Evolutionary conservation across 2,888 invertebrate species (phyloP).

Genomic region (Octodonta nipae): DNA sequence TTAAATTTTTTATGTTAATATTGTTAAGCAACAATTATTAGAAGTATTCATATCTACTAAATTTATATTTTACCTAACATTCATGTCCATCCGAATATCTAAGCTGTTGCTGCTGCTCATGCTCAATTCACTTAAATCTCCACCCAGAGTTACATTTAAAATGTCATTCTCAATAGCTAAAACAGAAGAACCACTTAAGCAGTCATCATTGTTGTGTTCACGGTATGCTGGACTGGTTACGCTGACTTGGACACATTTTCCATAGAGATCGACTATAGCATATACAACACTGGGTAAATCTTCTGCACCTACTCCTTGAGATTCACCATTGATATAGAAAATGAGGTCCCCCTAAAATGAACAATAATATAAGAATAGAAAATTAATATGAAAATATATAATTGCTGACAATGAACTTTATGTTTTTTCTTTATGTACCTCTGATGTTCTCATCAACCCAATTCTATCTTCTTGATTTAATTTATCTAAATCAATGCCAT

Average conservation of each 20-base stretch:
- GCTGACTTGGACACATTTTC: conserved; percentile 69
- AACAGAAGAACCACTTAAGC: conserved; percentile 35
- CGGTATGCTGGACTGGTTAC: conserved; percentile 36
- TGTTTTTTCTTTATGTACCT: conserved; percentile 35
- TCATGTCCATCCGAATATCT: conserved; percentile 37
- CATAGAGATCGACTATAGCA: conserved; percentile 70
- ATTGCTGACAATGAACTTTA: too few relatives aligned
- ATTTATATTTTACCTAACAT: conserved; percentile 29
- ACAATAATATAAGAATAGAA: neutral
- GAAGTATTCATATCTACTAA: too few relatives aligned
- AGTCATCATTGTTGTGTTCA: conserved; percentile 37
- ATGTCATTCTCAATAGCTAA: conserved; percentile 35
- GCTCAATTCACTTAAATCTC: conserved; percentile 35
- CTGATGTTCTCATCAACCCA: conserved; percentile 70
- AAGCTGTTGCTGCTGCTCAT: conserved; percentile 35
- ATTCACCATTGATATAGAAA: conserved; percentile 78
- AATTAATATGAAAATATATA: too few relatives aligned
- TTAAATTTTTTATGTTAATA: too few relatives aligned
- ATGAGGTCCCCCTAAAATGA: conserved; percentile 58
- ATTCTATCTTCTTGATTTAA: conserved; percentile 70
- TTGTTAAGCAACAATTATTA: too few relatives aligned
- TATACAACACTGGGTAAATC: conserved; percentile 59
- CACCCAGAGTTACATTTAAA: conserved; percentile 34
- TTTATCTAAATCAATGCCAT: conserved; percentile 73
- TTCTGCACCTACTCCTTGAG: conserved; percentile 74